These are phyloP conservation scores for Cheilosia grossa DNA, from an alignment of 2,888 invertebrate species.

Conservation along the genomic window DNA sequence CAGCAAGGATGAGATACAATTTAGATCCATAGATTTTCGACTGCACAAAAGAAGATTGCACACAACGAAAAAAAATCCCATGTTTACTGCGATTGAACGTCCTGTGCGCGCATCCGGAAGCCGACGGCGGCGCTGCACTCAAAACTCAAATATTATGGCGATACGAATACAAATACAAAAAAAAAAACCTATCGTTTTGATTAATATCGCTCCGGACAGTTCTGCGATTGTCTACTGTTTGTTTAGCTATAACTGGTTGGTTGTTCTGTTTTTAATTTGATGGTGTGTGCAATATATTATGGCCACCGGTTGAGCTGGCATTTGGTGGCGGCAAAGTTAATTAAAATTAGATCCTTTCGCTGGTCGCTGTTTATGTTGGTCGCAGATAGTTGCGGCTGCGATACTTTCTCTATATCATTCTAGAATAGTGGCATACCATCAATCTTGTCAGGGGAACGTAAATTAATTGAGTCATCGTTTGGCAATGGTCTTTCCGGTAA, in stretches of 20 bases:
- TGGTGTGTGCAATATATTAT: slow-evolving; percentile 25
- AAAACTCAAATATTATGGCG: slow-evolving; percentile 19
- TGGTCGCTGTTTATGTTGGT: background rate
- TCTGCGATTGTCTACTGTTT: slow-evolving; percentile 3
- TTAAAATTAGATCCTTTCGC: slow-evolving; percentile 62
- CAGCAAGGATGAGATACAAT: slow-evolving; percentile 9
- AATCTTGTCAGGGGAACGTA: slow-evolving; percentile 59
- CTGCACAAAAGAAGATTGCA: slow-evolving; percentile 7
- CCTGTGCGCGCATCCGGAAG: slow-evolving; percentile 29
- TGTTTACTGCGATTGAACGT: slow-evolving; percentile 28
- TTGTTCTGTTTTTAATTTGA: slow-evolving; percentile 16
- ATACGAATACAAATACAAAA: background rate
- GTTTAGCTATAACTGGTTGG: background rate
- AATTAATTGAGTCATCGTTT: slow-evolving; percentile 72
- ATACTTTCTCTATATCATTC: slow-evolving; percentile 46
- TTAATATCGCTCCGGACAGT: slow-evolving; percentile 29
- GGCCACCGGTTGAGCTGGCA: slow-evolving; percentile 27
- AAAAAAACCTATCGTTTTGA: slow-evolving; percentile 23
- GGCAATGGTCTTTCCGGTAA: slow-evolving; percentile 35
- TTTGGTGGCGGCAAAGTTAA: slow-evolving; percentile 51
- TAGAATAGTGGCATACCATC: slow-evolving; percentile 53
- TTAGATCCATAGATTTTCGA: slow-evolving; percentile 35
- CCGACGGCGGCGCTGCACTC: background rate
- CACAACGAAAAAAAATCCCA: slow-evolving; percentile 3
- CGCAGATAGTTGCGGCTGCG: slow-evolving; percentile 44